Percentiles rank a stretch among this genome's conserved stretches.
phyloP scores from a whole-genome alignment of 23 tunicate species.

The Ciona savignyi region DNA sequence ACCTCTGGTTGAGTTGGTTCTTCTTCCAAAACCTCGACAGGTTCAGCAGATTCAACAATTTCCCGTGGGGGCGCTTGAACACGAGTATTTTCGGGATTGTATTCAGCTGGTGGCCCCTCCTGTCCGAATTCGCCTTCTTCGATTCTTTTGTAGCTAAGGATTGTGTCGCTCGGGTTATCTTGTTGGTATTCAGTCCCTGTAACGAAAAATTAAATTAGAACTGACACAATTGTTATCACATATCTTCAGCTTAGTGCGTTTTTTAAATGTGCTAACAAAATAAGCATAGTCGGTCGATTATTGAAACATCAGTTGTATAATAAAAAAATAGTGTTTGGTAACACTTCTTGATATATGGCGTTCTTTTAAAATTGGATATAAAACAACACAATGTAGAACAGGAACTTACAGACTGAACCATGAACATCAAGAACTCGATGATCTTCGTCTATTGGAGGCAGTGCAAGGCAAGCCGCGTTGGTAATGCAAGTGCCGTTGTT shows the following conservation, averaged over 20 bases:
- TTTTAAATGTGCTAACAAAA: no score
- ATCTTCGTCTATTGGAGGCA: constrained; percentile 10
- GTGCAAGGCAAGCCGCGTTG: constrained; percentile 29
- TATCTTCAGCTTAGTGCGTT: no score
- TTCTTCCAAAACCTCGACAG: background rate
- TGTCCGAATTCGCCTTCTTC: constrained; percentile 1
- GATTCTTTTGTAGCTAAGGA: constrained; percentile 8
- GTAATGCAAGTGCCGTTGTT: constrained; percentile 32
- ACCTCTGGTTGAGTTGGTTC: background rate
- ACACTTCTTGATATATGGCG: no score
- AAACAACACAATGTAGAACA: no score
- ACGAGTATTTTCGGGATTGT: background rate
- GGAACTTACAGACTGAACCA: constrained; percentile 20
- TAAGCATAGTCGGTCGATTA: no score
- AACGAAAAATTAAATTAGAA: background rate
- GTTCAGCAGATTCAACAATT: background rate
- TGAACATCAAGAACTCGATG: constrained; percentile 10
- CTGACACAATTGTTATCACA: no score
- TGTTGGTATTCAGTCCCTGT: constrained; percentile 38
- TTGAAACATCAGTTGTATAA: no score
- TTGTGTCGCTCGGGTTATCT: constrained; percentile 21
- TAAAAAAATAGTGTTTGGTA: no score
- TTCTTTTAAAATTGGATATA: no score
- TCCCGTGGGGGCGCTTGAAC: background rate
- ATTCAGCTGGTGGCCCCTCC: constrained; percentile 8